These are phyloP conservation scores for Spatula versicolor DNA, from an alignment of 2,797 vertebrate genomes.

Conservation along the genomic window DNA sequence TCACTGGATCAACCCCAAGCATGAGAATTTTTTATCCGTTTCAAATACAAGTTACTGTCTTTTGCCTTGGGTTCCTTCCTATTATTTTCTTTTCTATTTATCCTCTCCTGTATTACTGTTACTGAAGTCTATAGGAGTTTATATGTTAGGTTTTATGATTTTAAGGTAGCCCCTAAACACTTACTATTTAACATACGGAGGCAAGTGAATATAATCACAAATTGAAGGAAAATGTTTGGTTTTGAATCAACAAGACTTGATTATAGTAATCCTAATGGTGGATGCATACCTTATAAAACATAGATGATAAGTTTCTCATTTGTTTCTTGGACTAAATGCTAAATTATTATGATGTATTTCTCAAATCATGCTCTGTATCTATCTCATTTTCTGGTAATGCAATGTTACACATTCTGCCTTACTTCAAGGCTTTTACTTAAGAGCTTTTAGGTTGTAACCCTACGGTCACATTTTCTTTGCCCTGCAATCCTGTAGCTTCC, in stretches of 20 bases:
- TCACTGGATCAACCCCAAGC: neutral
- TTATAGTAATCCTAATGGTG: neutral
- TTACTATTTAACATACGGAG: neutral
- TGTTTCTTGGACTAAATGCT: neutral
- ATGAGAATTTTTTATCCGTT: neutral
- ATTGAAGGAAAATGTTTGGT: neutral
- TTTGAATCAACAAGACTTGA: neutral
- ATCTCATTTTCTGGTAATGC: neutral
- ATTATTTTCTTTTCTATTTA: neutral
- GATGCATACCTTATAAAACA: neutral
- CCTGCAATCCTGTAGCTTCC: neutral
- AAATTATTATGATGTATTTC: neutral
- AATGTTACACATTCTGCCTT: neutral
- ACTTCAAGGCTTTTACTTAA: neutral
- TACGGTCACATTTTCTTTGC: neutral
- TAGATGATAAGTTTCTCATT: neutral
- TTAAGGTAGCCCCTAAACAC: neutral
- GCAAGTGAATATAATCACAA: neutral
- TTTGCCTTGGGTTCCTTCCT: neutral
- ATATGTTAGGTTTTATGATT: neutral
- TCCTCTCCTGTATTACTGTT: neutral
- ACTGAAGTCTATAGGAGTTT: neutral
- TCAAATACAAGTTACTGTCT: neutral
- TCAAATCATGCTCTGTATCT: neutral
- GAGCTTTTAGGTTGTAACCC: neutral